Conservation (phyloP, 2,888 invertebrate species). For the Epinotia brunnichana region DNA sequence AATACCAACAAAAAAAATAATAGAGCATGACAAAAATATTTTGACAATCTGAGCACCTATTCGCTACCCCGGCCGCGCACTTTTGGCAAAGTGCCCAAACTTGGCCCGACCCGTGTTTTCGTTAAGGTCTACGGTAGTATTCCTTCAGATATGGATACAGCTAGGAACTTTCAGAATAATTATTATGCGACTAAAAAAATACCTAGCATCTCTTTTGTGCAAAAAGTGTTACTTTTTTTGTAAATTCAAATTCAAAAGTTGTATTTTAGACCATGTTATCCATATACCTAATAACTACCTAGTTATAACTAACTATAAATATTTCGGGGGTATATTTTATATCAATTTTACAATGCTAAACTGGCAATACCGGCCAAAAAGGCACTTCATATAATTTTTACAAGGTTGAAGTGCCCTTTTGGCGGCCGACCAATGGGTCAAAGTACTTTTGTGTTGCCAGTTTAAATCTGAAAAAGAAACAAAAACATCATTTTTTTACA, state of each 20-base stretch:
- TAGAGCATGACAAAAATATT: slow-evolving; percentile 33
- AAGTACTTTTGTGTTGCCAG: background rate
- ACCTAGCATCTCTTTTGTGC: no score
- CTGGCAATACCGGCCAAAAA: background rate
- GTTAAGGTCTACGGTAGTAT: slow-evolving; percentile 23
- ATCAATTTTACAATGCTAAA: no score
- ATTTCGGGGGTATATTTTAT: no score
- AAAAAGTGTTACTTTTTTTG: no score
- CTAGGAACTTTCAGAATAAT: background rate
- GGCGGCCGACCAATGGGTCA: background rate
- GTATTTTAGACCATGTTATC: no score
- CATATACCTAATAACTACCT: no score
- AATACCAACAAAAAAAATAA: slow-evolving; percentile 34
- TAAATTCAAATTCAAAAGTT: no score
- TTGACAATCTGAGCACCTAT: slow-evolving; percentile 15
- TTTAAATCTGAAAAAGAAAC: no score
- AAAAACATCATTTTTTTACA: no score
- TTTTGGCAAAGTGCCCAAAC: slow-evolving; percentile 32
- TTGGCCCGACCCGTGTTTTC: slow-evolving; percentile 23
- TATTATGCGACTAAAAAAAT: background rate
- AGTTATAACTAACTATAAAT: no score
- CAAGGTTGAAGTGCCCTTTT: no score
- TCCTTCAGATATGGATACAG: slow-evolving; percentile 4
- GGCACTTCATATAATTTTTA: no score
- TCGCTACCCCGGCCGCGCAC: background rate